Evolutionary conservation across 2,888 invertebrate species (phyloP).

Genomic region (Xestia rhomboidea): DNA sequence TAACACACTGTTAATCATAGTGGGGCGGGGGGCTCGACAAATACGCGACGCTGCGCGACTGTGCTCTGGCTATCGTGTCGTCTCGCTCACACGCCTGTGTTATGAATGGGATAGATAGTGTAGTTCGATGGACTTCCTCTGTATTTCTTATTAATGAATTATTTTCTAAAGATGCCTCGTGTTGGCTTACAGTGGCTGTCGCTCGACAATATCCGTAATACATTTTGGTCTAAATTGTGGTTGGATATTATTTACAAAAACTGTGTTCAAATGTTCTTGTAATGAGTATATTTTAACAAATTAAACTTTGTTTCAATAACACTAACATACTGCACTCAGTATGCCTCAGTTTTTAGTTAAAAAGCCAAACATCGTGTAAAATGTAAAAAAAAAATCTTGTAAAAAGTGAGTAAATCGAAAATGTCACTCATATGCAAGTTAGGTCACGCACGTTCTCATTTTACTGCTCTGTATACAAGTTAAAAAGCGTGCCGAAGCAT

Average conservation of each 20-base stretch:
- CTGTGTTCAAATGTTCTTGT: background rate
- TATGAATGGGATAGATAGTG: conserved; percentile 24
- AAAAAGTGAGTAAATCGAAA: conserved; percentile 46
- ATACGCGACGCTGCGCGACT: conserved; percentile 68
- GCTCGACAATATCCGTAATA: background rate
- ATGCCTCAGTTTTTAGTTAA: conserved; percentile 50
- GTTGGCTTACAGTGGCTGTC: background rate
- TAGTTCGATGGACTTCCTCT: background rate
- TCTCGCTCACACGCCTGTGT: conserved; percentile 67
- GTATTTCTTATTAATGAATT: background rate
- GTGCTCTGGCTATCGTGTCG: conserved; percentile 63
- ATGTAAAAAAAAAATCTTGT: conserved; percentile 17
- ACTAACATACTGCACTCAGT: conserved; percentile 30
- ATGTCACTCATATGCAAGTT: conserved; percentile 62
- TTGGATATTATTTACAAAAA: background rate
- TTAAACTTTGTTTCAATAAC: background rate
- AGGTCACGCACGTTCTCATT: conserved; percentile 58
- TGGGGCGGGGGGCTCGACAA: conserved; percentile 70
- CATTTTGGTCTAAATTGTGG: background rate
- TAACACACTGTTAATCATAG: conserved; percentile 83
- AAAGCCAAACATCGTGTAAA: conserved; percentile 49
- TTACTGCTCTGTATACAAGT: conserved; percentile 43
- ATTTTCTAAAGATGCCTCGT: background rate
- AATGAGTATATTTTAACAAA: background rate
- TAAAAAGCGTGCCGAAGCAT: conserved; percentile 47